Evolutionary conservation across 2,797 vertebrate species (phyloP).

Genomic region (Phoebastria nigripes): DNA sequence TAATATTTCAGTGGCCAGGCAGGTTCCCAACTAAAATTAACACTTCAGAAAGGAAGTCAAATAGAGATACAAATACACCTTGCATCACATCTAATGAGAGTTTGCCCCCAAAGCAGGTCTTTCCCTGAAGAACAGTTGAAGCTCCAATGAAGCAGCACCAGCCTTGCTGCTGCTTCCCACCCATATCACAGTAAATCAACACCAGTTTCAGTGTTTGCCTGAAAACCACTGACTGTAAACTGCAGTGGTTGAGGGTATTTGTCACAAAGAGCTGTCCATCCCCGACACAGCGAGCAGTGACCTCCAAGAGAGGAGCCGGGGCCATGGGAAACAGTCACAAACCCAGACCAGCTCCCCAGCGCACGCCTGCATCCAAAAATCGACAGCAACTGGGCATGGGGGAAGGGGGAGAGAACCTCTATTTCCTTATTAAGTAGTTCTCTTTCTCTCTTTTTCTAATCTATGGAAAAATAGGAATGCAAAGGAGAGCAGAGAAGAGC

Average conservation of each 20-base stretch:
- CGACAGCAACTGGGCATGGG: not conserved
- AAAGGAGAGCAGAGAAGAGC: slow-evolving; percentile 37
- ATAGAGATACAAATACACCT: not conserved
- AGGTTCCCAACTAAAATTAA: not conserved
- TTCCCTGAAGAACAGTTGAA: not conserved
- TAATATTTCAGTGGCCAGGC: not conserved
- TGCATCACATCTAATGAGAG: not conserved
- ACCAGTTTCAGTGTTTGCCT: not conserved
- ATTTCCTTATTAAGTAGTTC: not conserved
- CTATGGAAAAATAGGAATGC: slow-evolving; percentile 49
- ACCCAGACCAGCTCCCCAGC: not conserved
- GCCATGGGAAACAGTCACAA: not conserved
- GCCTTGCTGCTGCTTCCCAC: not conserved
- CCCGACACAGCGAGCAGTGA: not conserved
- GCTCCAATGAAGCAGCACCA: not conserved
- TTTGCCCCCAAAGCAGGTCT: not conserved
- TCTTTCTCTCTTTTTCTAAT: slow-evolving; percentile 45
- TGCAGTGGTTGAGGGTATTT: rapidly evolving
- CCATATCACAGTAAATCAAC: not conserved
- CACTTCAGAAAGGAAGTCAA: not conserved
- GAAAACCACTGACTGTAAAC: not conserved
- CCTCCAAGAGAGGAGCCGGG: rapidly evolving
- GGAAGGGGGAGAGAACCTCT: not conserved
- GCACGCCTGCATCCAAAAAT: not conserved
- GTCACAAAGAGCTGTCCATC: not conserved